These are phyloP conservation scores for Propithecus coquereli DNA, from an alignment of 2,113 vertebrate genomes.

Conservation along the genomic window DNA sequence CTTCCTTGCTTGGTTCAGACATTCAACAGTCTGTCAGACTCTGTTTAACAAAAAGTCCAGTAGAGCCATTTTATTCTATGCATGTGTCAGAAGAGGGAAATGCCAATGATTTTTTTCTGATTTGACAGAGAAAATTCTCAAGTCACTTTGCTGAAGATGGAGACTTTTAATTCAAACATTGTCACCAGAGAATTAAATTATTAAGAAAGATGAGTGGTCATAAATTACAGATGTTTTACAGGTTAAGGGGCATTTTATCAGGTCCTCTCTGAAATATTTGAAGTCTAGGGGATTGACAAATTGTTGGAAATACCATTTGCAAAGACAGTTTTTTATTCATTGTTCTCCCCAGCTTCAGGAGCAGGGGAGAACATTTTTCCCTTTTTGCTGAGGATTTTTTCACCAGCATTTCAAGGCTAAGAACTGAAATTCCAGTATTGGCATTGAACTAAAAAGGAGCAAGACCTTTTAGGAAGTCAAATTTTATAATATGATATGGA, in stretches of 20 bases:
- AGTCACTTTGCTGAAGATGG: neutral
- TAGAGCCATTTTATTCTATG: neutral
- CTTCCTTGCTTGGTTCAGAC: neutral
- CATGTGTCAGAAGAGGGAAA: neutral
- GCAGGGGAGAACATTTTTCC: neutral
- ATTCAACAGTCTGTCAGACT: neutral
- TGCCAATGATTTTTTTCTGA: neutral
- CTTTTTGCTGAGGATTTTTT: slow-evolving; percentile 29
- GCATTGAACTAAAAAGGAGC: slow-evolving; percentile 6
- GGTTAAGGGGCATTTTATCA: neutral
- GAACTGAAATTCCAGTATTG: neutral
- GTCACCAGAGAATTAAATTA: neutral
- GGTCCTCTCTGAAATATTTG: neutral
- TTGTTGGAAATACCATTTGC: neutral
- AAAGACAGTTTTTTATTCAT: neutral
- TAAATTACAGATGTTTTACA: neutral
- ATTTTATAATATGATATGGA: slow-evolving; percentile 8
- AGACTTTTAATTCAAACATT: neutral
- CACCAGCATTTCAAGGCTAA: slow-evolving; percentile 3
- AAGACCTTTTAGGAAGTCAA: neutral
- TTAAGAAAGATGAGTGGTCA: neutral
- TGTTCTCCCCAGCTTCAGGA: neutral
- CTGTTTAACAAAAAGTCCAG: neutral
- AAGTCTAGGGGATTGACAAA: neutral
- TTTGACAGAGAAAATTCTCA: neutral